Evolutionary conservation across 2,113 vertebrate genomes (phyloP).

Genomic region (Tenebrosternarchus preto): DNA sequence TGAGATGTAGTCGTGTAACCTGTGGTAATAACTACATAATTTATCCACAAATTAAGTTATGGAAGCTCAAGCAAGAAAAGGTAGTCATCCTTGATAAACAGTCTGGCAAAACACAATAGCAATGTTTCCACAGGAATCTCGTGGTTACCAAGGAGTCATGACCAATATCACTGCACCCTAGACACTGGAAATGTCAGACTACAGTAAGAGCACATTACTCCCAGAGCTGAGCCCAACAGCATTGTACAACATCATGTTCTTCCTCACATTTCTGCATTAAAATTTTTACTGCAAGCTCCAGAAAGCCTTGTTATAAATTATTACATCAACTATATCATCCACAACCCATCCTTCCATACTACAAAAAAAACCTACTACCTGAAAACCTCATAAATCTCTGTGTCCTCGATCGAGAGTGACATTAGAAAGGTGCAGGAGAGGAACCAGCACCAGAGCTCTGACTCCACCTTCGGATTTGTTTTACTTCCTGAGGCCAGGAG

Average conservation of each 20-base stretch:
- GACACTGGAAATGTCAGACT: conserved; percentile 29
- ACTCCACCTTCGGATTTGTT: conserved; percentile 3
- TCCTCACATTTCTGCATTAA: conserved; percentile 27
- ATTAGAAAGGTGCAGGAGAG: background rate
- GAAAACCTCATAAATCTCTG: background rate
- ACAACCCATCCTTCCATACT: background rate
- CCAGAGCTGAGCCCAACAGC: conserved; percentile 32
- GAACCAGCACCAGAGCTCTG: background rate
- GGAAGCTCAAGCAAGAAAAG: conserved; percentile 3
- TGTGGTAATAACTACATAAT: conserved; percentile 22
- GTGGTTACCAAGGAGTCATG: conserved; percentile 17
- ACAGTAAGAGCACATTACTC: conserved; percentile 17
- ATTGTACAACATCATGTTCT: conserved; percentile 18
- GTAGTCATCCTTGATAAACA: background rate
- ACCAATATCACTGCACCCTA: conserved; percentile 33
- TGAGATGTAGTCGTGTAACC: background rate
- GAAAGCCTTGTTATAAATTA: conserved; percentile 35
- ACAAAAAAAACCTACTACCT: no score
- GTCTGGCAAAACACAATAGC: conserved; percentile 17
- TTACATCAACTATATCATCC: background rate
- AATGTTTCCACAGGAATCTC: conserved; percentile 15
- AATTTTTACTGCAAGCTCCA: conserved; percentile 36
- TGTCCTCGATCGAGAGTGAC: background rate
- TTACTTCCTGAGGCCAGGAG: background rate
- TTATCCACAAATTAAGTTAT: conserved; percentile 13